Percentiles rank a stretch among this genome's conserved stretches.
Conservation (phyloP, 2,888 invertebrate species). For the Archips crataeganus region DNA sequence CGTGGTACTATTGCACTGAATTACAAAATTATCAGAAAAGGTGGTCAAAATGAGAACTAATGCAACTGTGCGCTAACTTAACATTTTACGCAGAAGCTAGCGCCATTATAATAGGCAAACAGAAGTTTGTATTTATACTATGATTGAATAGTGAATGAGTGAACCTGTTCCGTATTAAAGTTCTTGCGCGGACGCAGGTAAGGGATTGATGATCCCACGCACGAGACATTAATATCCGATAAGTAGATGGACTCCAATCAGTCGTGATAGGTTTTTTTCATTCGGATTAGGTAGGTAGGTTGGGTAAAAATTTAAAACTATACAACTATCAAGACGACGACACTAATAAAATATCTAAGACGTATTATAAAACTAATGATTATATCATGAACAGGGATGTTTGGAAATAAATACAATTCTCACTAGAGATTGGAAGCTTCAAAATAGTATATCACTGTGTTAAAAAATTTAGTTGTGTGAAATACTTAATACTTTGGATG, state of each 20-base stretch:
- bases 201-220: conserved; percentile 37
- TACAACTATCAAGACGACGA: too few species aligned
- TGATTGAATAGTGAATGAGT: conserved; percentile 62
- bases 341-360: too few species aligned
- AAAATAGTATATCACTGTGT: too few species aligned
- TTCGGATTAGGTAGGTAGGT: background rate
- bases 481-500: too few species aligned
- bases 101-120: background rate
- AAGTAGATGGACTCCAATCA: conserved; percentile 15
- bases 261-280: conserved; percentile 6
- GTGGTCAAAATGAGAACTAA: conserved; percentile 30
- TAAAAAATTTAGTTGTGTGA: too few species aligned
- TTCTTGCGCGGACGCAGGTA: conserved; percentile 38
- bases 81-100: background rate
- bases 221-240: conserved; percentile 14
- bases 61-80: background rate
- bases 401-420: too few species aligned
- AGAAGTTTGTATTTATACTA: conserved; percentile 54
- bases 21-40: background rate
- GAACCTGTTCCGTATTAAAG: conserved; percentile 61
- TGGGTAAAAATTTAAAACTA: too few species aligned
- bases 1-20: background rate
- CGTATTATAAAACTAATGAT: too few species aligned
- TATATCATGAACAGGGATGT: too few species aligned
- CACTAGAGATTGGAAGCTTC: too few species aligned